Conservation (phyloP, 2,113 vertebrate species). For the Morone saxatilis region DNA sequence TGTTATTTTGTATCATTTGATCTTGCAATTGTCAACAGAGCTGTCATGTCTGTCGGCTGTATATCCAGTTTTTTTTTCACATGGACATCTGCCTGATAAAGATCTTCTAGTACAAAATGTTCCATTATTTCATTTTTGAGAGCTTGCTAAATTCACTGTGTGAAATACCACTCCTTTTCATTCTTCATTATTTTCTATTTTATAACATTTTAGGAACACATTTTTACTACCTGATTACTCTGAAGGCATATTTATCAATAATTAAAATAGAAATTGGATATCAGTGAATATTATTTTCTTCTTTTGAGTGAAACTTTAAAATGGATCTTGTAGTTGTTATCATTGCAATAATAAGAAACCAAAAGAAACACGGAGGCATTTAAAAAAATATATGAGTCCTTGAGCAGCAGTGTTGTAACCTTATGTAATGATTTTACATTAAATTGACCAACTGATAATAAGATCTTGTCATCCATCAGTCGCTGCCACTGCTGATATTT, state of each 20-base stretch:
- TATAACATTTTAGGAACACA: neutral
- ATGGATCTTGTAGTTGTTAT: neutral
- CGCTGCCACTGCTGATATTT: constrained; percentile 2
- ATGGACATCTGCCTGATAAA: neutral
- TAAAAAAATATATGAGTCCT: no score
- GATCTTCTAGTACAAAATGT: neutral
- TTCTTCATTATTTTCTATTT: neutral
- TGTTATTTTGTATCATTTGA: neutral
- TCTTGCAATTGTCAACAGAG: neutral
- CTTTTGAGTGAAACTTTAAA: neutral
- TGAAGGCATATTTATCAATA: neutral
- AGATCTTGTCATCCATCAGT: constrained; percentile 20
- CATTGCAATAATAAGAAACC: neutral
- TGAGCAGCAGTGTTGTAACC: neutral
- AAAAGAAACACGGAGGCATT: neutral
- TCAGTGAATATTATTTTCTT: neutral
- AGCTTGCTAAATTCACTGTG: neutral
- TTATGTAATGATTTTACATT: neutral
- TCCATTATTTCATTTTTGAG: neutral
- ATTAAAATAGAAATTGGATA: neutral
- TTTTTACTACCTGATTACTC: neutral
- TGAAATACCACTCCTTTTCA: neutral
- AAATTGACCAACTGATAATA: constrained; percentile 16
- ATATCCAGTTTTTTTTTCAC: neutral
- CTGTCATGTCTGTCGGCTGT: neutral